phyloP scores from a whole-genome alignment of 1,140 invertebrate species.

The Atta colombica region DNA sequence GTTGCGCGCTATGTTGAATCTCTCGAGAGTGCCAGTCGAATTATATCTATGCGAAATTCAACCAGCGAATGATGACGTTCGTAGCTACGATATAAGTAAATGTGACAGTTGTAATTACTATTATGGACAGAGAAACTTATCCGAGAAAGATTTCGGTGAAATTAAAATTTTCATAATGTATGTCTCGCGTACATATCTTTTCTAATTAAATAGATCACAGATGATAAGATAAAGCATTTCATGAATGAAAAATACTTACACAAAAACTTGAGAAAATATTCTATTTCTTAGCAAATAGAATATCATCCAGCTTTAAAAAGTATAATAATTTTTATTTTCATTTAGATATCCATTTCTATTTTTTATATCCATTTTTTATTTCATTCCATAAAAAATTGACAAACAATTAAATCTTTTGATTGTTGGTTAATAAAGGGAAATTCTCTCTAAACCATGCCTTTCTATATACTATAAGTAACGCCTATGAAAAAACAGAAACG shows the following conservation, averaged over 20 bases:
- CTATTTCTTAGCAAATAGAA: neutral
- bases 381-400: neutral
- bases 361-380: neutral
- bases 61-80: conserved; percentile 67
- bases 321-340: neutral
- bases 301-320: neutral
- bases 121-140: conserved; percentile 22
- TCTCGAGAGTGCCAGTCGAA: conserved; percentile 67
- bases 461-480: conserved; percentile 17
- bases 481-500: conserved; percentile 59
- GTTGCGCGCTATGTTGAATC: conserved; percentile 68
- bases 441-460: neutral
- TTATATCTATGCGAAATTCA: conserved; percentile 62
- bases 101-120: conserved; percentile 63
- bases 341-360: conserved; percentile 3
- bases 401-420: neutral
- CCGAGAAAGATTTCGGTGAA: conserved; percentile 48
- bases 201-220: conserved; percentile 9
- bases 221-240: neutral
- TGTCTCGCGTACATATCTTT: neutral
- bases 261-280: neutral
- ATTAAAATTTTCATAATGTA: conserved; percentile 54
- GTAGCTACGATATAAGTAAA: conserved; percentile 60
- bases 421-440: neutral
- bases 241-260: neutral